phyloP scores from a whole-genome alignment of 2,113 vertebrate species.

The Austrofundulus limnaeus region DNA sequence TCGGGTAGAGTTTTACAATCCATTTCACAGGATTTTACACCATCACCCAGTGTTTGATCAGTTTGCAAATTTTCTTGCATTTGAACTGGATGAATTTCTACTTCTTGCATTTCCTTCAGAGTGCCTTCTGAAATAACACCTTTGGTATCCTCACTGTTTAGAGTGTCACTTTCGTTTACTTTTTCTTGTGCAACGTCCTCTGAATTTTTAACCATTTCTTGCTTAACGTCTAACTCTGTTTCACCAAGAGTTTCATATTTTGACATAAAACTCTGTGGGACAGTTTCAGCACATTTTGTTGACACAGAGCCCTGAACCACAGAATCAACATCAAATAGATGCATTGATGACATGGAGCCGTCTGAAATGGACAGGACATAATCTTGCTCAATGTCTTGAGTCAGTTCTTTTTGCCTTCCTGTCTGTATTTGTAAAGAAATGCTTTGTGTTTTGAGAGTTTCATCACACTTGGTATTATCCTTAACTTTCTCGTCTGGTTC shows the following conservation, averaged over 20 bases:
- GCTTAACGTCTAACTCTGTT: not conserved
- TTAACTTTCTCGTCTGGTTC: not conserved
- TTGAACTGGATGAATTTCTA: not conserved
- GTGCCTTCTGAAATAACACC: not conserved
- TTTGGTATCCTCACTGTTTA: not conserved
- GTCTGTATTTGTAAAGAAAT: not conserved
- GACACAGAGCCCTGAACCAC: not conserved
- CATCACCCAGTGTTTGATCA: not conserved
- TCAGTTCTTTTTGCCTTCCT: not conserved
- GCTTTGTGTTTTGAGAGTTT: not conserved
- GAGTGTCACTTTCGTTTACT: not conserved
- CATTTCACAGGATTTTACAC: not conserved
- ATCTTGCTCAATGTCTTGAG: not conserved
- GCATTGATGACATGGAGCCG: no score
- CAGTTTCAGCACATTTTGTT: no score
- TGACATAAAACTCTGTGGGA: no score
- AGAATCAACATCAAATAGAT: not conserved
- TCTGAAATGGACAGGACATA: not conserved
- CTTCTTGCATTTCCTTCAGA: not conserved
- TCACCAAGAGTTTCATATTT: not conserved
- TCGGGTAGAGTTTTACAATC: not conserved
- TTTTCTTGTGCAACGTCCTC: not conserved
- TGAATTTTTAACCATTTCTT: not conserved
- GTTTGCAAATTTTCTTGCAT: not conserved
- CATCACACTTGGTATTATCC: not conserved